Conservation (phyloP, 2,888 invertebrate genomes). For the Drosophila siamana region DNA sequence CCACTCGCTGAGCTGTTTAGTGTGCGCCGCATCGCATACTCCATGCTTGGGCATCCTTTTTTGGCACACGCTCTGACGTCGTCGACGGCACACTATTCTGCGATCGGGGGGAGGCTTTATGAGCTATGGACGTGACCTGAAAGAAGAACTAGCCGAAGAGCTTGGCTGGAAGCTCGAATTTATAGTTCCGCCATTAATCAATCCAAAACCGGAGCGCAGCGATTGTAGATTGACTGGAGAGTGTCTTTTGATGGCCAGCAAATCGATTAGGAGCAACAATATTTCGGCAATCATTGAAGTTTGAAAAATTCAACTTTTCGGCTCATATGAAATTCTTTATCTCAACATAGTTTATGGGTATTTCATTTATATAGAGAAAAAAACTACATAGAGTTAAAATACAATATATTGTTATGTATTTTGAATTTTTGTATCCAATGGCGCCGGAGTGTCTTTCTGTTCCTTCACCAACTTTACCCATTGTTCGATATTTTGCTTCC, state of each 20-base stretch:
- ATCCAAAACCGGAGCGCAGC: conserved; percentile 66
- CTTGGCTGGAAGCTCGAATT: conserved; percentile 56
- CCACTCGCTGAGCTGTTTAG: conserved; percentile 61
- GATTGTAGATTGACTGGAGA: conserved; percentile 4
- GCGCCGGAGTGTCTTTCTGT: too few species aligned
- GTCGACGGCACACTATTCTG: conserved; percentile 55
- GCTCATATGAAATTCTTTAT: too few species aligned
- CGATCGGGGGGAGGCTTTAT: conserved; percentile 68
- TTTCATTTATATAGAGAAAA: too few species aligned
- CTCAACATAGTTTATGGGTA: too few species aligned
- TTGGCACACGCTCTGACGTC: conserved; percentile 69
- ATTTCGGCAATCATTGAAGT: neutral
- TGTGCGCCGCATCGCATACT: conserved; percentile 66
- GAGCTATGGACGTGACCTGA: conserved; percentile 75
- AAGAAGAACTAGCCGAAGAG: conserved; percentile 64
- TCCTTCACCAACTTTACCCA: too few species aligned
- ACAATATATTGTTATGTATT: too few species aligned
- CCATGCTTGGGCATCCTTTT: conserved; percentile 70
- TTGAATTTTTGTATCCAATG: too few species aligned
- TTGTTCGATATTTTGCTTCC: too few species aligned
- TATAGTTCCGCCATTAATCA: conserved; percentile 79
- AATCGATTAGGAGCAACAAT: neutral
- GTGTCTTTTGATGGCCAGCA: conserved; percentile 16
- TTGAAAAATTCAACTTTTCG: neutral
- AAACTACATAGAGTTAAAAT: too few species aligned